These are phyloP conservation scores for Tenodera sinensis DNA, from an alignment of 2,888 invertebrate genomes.

Conservation along the genomic window DNA sequence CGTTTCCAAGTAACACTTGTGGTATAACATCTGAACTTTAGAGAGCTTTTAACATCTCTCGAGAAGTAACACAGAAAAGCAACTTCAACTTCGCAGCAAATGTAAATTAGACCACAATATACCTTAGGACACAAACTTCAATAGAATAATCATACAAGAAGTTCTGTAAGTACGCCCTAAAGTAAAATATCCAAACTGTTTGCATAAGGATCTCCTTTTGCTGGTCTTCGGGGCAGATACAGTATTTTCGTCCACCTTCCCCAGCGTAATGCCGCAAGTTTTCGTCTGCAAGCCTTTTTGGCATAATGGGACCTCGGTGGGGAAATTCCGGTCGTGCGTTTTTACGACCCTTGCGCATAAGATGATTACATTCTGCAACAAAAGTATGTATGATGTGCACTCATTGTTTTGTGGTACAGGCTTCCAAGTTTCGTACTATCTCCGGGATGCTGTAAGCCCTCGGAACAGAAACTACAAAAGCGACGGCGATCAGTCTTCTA, in stretches of 20 bases:
- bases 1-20: too few relatives aligned
- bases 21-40: too few relatives aligned
- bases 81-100: too few relatives aligned
- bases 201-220: not conserved
- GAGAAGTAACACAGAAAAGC: too few relatives aligned
- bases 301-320: not conserved
- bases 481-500: too few relatives aligned
- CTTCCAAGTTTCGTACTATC: not conserved
- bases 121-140: not conserved
- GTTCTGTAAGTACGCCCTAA: not conserved
- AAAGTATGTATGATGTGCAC: not conserved
- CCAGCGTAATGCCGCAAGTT: not conserved
- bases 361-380: not conserved
- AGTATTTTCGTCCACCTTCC: not conserved
- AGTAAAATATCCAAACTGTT: not conserved
- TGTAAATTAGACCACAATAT: too few relatives aligned
- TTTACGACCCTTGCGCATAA: not conserved
- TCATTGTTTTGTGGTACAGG: not conserved
- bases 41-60: too few relatives aligned
- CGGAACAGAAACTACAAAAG: too few relatives aligned
- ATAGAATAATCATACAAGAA: not conserved
- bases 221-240: not conserved
- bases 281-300: not conserved
- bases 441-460: too few relatives aligned
- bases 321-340: not conserved